A percentile compares a stretch with the other conserved stretches of the same genome.
These are phyloP conservation scores for Campopleginae sp. DNA, from an alignment of 2,888 invertebrate genomes.

Conservation along the genomic window DNA sequence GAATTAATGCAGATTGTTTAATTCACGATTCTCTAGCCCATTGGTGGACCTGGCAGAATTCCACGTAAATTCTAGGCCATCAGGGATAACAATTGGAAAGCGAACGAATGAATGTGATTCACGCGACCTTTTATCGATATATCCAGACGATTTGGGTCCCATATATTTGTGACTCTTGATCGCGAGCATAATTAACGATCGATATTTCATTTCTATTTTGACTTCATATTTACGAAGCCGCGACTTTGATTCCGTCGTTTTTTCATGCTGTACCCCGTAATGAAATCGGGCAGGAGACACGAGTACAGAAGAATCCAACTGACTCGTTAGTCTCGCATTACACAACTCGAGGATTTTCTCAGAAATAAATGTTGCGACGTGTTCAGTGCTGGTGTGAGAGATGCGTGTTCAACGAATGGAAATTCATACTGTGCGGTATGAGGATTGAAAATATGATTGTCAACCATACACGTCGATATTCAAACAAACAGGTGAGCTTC, in stretches of 20 bases:
- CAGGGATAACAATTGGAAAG: not conserved
- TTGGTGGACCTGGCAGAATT: not conserved
- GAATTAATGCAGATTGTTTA: not conserved
- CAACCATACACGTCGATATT: not conserved
- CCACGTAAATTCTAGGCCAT: not conserved
- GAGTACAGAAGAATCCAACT: constrained; percentile 2
- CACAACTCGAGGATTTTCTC: not conserved
- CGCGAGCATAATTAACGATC: constrained; percentile 25
- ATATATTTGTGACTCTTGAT: not conserved
- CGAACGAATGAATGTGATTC: not conserved
- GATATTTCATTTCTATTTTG: not conserved
- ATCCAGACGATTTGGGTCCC: not conserved
- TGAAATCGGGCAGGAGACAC: not conserved
- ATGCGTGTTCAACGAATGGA: constrained; percentile 33
- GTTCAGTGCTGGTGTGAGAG: not conserved
- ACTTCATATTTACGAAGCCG: not conserved
- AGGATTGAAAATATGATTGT: constrained; percentile 18
- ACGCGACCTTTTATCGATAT: not conserved
- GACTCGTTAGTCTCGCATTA: constrained; percentile 18
- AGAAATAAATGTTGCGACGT: not conserved
- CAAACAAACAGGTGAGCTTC: not conserved
- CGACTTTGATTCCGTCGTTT: too few relatives aligned
- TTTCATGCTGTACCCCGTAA: not conserved
- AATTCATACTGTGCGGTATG: constrained; percentile 10
- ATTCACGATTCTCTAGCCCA: not conserved